Evolutionary conservation across 1,140 invertebrate genomes (phyloP).

Genomic region (Triops cancriformis): DNA sequence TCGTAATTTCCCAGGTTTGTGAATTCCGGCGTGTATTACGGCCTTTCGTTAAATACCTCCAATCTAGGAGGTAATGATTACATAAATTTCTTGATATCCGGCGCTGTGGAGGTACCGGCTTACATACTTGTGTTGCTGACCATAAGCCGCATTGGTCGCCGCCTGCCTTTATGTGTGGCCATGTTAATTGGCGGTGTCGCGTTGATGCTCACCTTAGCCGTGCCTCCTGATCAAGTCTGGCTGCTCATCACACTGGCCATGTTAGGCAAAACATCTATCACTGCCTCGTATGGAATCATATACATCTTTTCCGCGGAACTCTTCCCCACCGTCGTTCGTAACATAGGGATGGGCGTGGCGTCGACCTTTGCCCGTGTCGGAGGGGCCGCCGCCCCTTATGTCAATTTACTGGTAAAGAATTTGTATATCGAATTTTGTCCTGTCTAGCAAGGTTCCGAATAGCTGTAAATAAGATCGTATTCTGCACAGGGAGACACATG

Average conservation of each 20-base stretch:
- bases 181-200: conserved; percentile 34
- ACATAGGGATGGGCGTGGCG: conserved; percentile 67
- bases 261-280: conserved; percentile 70
- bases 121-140: conserved; percentile 61
- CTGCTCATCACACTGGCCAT: conserved; percentile 41
- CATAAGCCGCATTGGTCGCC: conserved; percentile 60
- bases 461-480: neutral
- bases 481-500: neutral
- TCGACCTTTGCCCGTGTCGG: conserved; percentile 68
- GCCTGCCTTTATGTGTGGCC: conserved; percentile 57
- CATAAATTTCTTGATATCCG: conserved; percentile 68
- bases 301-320: conserved; percentile 86
- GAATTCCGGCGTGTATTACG: conserved; percentile 79
- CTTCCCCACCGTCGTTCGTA: conserved; percentile 70
- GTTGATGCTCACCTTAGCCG: conserved; percentile 42
- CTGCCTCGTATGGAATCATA: conserved; percentile 74
- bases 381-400: conserved; percentile 63
- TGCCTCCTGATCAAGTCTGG: conserved; percentile 45
- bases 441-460: neutral
- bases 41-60: conserved; percentile 62
- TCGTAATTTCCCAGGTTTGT: conserved; percentile 52
- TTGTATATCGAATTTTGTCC: neutral
- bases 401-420: conserved; percentile 50
- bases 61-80: conserved; percentile 69
- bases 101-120: conserved; percentile 71